Evolutionary conservation across 1,140 invertebrate genomes (phyloP).

Genomic region (Drosophila novamexicana): DNA sequence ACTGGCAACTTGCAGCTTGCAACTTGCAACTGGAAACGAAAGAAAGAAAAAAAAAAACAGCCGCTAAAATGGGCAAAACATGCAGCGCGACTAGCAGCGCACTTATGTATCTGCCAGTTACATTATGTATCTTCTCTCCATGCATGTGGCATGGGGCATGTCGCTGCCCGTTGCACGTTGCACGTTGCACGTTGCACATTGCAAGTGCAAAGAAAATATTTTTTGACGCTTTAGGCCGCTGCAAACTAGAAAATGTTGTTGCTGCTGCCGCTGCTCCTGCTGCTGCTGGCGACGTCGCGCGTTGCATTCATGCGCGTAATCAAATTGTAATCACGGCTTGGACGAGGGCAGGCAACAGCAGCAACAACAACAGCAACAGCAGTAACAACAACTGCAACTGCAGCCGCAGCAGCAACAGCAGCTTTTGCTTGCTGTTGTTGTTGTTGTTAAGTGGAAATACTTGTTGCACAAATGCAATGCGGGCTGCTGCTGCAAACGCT

Average conservation of each 20-base stretch:
- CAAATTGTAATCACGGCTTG: slow-evolving; percentile 82
- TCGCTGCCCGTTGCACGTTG: slow-evolving; percentile 30
- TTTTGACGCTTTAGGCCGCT: slow-evolving; percentile 76
- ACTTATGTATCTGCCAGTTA: slow-evolving; percentile 76
- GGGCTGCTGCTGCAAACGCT: slow-evolving; percentile 50
- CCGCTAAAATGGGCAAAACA: slow-evolving; percentile 80
- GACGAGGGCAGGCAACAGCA: slow-evolving; percentile 49
- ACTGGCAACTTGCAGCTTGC: slow-evolving; percentile 51
- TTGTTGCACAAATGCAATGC: slow-evolving; percentile 83
- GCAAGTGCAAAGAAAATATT: slow-evolving; percentile 82
- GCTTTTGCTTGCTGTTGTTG: slow-evolving; percentile 38
- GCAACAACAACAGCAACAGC: slow-evolving; percentile 47
- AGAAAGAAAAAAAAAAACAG: slow-evolving; percentile 54
- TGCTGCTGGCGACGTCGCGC: slow-evolving; percentile 60
- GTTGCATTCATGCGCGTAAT: slow-evolving; percentile 82
- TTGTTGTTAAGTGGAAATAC: slow-evolving; percentile 82
- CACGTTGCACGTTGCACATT: slow-evolving; percentile 27
- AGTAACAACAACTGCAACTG: slow-evolving; percentile 41
- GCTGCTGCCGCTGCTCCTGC: slow-evolving; percentile 22
- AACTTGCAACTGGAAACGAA: slow-evolving; percentile 26
- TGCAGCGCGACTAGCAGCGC: slow-evolving; percentile 63
- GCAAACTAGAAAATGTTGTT: slow-evolving; percentile 77
- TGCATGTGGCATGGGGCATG: slow-evolving; percentile 53
- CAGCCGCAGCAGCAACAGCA: slow-evolving; percentile 37
- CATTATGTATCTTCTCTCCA: slow-evolving; percentile 62